phyloP scores from a whole-genome alignment of 2,888 invertebrate genomes.

The Acheta domesticus region DNA sequence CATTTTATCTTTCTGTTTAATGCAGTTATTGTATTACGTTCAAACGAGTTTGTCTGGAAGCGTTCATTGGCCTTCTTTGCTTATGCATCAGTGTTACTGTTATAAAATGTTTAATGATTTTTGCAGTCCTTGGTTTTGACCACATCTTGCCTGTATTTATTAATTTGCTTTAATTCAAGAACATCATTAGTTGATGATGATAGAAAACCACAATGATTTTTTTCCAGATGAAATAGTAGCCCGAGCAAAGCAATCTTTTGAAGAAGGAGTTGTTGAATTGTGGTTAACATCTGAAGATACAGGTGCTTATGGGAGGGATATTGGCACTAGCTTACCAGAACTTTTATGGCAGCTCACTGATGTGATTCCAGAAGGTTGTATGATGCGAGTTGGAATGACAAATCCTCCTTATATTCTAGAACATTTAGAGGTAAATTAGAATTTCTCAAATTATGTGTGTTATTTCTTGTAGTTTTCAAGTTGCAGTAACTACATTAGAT shows the following conservation, averaged over 20 bases:
- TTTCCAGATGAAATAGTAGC: constrained; percentile 74
- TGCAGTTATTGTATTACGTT: too few species aligned
- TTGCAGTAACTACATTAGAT: constrained; percentile 4
- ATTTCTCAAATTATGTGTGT: neutral
- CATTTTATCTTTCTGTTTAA: too few species aligned
- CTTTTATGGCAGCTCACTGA: constrained; percentile 81
- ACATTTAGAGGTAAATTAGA: constrained; percentile 63
- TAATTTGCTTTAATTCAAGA: too few species aligned
- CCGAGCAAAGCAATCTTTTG: constrained; percentile 79
- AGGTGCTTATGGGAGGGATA: constrained; percentile 95
- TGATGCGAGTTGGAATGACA: constrained; percentile 92
- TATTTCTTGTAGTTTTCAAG: neutral
- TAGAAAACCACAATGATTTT: neutral
- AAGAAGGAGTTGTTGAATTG: constrained; percentile 91
- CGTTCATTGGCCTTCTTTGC: too few species aligned
- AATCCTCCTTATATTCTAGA: constrained; percentile 98
- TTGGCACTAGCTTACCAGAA: constrained; percentile 82
- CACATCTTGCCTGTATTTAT: too few species aligned
- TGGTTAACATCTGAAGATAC: constrained; percentile 99
- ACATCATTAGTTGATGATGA: too few species aligned
- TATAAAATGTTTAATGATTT: too few species aligned
- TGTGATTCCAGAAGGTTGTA: constrained; percentile 68
- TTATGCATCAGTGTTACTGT: too few species aligned
- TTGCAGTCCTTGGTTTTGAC: too few species aligned
- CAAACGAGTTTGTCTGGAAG: too few species aligned